phyloP scores from a whole-genome alignment of 2,113 vertebrate species.

The Leiothrix lutea region DNA sequence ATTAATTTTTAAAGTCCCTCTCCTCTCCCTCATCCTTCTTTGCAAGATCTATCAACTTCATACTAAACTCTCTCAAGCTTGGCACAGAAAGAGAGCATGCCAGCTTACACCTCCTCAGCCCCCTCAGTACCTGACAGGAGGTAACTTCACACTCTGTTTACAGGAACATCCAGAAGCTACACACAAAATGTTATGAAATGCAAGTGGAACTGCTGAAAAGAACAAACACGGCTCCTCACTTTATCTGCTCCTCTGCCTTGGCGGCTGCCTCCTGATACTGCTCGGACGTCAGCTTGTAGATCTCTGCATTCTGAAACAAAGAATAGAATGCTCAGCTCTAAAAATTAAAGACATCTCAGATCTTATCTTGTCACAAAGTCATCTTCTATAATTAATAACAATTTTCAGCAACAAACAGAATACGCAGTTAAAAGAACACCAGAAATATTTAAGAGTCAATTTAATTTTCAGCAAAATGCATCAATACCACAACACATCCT shows the following conservation, averaged over 20 bases:
- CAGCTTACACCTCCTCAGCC: background rate
- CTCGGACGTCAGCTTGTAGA: constrained; percentile 84
- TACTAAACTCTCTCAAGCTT: background rate
- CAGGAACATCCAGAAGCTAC: background rate
- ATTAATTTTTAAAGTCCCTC: background rate
- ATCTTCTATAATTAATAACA: background rate
- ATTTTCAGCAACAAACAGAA: constrained; percentile 19
- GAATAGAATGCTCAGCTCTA: constrained; percentile 18
- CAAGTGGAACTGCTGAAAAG: background rate
- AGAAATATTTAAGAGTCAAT: background rate
- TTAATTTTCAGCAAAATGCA: background rate
- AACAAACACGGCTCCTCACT: constrained; percentile 75
- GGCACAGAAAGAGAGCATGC: background rate
- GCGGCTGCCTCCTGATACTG: constrained; percentile 84
- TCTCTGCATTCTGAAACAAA: constrained; percentile 83
- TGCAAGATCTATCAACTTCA: background rate
- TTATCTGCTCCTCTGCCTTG: constrained; percentile 80
- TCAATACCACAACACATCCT: background rate
- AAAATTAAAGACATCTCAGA: background rate
- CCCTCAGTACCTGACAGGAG: background rate
- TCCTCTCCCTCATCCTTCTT: background rate
- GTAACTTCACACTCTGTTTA: background rate
- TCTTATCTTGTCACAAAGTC: background rate
- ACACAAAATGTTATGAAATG: background rate
- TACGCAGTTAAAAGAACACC: background rate